A percentile compares a stretch with the other conserved stretches of the same genome.
phyloP scores from a whole-genome alignment of 2,888 invertebrate species.

The Apodemia zela region DNA sequence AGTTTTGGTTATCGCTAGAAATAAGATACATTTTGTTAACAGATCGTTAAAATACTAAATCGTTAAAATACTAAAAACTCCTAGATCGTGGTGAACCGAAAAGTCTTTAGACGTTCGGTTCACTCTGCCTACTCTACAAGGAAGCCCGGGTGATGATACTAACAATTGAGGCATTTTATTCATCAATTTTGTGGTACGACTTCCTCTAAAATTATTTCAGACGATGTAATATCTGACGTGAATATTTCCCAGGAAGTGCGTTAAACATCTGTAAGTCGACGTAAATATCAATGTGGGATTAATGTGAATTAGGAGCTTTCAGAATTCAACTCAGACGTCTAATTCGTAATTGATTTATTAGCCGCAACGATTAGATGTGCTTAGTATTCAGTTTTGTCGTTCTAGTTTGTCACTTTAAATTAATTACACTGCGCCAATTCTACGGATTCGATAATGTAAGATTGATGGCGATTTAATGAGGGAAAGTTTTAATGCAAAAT shows the following conservation, averaged over 20 bases:
- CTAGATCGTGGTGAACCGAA: too few species aligned
- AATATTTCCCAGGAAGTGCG: not conserved
- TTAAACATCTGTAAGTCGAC: constrained; percentile 2
- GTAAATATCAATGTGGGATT: constrained; percentile 11
- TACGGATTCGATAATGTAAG: constrained; percentile 15
- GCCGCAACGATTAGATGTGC: constrained; percentile 16
- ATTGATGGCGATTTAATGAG: constrained; percentile 16
- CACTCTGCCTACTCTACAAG: too few species aligned
- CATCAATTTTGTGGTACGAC: too few species aligned
- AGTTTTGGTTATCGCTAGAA: too few species aligned
- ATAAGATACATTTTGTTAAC: too few species aligned
- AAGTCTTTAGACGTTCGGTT: too few species aligned
- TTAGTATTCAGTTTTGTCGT: constrained; percentile 15
- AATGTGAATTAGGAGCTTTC: constrained; percentile 12
- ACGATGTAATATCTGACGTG: not conserved
- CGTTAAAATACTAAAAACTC: too few species aligned
- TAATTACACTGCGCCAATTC: constrained; percentile 15
- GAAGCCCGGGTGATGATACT: too few species aligned
- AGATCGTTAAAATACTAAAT: too few species aligned
- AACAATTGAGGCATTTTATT: too few species aligned
- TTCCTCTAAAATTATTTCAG: too few species aligned
- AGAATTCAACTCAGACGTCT: constrained; percentile 9
- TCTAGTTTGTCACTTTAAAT: constrained; percentile 17
- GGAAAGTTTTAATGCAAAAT: constrained; percentile 14
- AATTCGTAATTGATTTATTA: constrained; percentile 16